Evolutionary conservation across 2,113 vertebrate genomes (phyloP), one percentile per base, ranked within the genome.

Genomic region (Neogobius melanostomus): DNA sequence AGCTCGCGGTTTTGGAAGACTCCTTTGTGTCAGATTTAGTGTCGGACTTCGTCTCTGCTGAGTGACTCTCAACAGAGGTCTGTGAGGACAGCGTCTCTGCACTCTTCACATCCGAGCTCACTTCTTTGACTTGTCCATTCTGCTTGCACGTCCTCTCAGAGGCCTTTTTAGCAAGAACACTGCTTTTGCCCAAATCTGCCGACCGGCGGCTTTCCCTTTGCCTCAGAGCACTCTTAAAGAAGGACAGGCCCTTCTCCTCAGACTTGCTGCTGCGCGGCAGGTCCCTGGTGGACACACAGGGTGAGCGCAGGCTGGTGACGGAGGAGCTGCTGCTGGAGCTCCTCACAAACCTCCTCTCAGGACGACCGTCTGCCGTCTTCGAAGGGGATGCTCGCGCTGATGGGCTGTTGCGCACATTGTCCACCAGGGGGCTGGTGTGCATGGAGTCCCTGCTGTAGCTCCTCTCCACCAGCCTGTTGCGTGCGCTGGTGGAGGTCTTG

Each of bases 191-290:
- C 71, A 99, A 90, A 73, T 99, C 98, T 0, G 98, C 94, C 0
- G 98, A 99, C 62, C 96, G 88, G 50, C 98, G 94, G 0, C 92
- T 96, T 77, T 99, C 98, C 85, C 98, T 95, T 88, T 99, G 98
- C 71, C 98, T 91, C 52, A 99, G 91, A 68, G 98, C 98, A 0
- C 94, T 96, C 80, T 95, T 97, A 83, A 99, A 98, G 88, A 99
- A 99, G 6, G 97, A 98, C 80, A 99, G 82, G 0, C 97, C 98
- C 66, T 98, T 99, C 61, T 99, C 98, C 49, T 99, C 98, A 0
- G 95, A 95, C 73, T 95, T 98, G 91, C 95, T 95, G 91, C 94
- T 90, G 69, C 95, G 93, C 84, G 95, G 95, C 65, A 96, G 73
- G 8, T 94, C 94, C 0, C 90, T 93, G 7, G 85, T 60, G 0